A percentile compares a stretch with the other conserved stretches of the same genome.
phyloP scores from a whole-genome alignment of 1,140 invertebrate species.

The Anastrepha ludens region DNA sequence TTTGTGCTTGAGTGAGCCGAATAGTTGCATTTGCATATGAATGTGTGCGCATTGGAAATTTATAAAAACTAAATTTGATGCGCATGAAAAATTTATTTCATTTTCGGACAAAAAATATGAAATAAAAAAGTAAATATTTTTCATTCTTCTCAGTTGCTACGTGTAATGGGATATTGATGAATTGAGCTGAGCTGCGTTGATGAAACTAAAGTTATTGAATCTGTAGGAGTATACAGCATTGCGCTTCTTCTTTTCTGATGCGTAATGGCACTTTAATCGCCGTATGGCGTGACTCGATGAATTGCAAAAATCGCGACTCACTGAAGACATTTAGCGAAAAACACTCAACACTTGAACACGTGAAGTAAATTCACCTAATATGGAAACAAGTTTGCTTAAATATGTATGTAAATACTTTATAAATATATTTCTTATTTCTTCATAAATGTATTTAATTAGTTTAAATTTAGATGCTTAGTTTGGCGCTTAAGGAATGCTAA shows the following conservation, averaged over 20 bases:
- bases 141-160: too few relatives aligned
- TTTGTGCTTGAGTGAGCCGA: neutral
- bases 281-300: too few relatives aligned
- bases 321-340: too few relatives aligned
- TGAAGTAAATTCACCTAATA: too few relatives aligned
- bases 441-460: neutral
- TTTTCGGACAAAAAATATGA: neutral
- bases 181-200: neutral
- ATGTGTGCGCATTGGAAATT: neutral
- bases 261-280: too few relatives aligned
- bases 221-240: too few relatives aligned
- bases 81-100: slow-evolving; percentile 26
- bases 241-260: too few relatives aligned
- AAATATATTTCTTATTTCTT: neutral
- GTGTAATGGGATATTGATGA: too few relatives aligned
- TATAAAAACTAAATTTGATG: slow-evolving; percentile 34
- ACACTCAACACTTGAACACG: too few relatives aligned
- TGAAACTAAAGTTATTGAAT: neutral
- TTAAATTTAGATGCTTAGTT: neutral
- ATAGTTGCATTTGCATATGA: neutral
- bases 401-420: neutral
- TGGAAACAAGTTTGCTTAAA: neutral
- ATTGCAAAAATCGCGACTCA: too few relatives aligned
- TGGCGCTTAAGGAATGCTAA: neutral
- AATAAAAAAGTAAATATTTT: neutral